phyloP scores from a whole-genome alignment of 2,888 invertebrate species.

The Tenthredo livida region DNA sequence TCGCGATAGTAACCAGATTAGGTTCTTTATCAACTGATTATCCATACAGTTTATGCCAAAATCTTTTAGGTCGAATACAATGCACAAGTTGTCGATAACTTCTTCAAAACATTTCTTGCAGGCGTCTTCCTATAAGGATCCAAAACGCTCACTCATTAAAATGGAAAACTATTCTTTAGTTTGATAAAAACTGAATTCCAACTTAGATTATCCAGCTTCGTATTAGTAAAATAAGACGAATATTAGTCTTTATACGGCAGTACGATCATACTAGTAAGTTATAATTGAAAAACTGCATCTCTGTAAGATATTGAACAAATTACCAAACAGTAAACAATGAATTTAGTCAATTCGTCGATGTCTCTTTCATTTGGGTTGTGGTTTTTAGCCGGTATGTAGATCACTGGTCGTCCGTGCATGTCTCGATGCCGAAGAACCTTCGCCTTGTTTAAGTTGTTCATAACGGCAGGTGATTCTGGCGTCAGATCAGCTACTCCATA shows the following conservation, averaged over 20 bases:
- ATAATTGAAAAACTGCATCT: not conserved
- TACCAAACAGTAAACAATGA: constrained; percentile 88
- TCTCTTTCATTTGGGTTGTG: constrained; percentile 86
- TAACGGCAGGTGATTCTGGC: constrained; percentile 79
- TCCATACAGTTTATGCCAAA: constrained; percentile 90
- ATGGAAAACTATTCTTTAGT: not conserved
- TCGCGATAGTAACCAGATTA: constrained; percentile 88
- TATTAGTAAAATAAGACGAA: not conserved
- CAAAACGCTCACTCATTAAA: not conserved
- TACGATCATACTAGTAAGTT: not conserved
- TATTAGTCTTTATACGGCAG: not conserved
- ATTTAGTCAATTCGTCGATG: constrained; percentile 88
- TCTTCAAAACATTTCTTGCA: constrained; percentile 90
- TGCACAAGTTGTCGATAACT: constrained; percentile 88
- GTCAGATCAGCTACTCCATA: constrained; percentile 84
- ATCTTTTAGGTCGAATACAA: constrained; percentile 88
- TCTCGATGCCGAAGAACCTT: constrained; percentile 87
- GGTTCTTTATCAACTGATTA: constrained; percentile 88
- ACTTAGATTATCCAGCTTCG: not conserved
- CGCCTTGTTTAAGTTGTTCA: constrained; percentile 84
- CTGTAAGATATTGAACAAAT: constrained; percentile 64
- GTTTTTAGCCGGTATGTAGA: constrained; percentile 89
- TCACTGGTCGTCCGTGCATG: constrained; percentile 86
- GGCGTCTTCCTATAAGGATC: constrained; percentile 83
- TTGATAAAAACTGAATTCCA: too few species aligned